phyloP scores from a whole-genome alignment of 2,888 invertebrate species.

The Epiperipatus broadwayi region DNA sequence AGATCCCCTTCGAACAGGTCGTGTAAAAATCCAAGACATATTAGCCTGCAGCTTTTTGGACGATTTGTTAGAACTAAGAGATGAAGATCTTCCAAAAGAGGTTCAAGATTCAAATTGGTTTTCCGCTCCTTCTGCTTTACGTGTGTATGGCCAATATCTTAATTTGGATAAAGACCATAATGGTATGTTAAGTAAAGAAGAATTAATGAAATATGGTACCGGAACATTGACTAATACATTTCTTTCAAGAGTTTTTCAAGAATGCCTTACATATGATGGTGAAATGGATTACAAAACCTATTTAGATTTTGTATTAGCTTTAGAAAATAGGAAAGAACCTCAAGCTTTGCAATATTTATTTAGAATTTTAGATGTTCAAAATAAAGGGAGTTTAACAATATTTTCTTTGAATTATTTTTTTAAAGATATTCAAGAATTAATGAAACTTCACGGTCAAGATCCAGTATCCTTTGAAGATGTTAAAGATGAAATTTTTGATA shows the following conservation, averaged over 20 bases:
- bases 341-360: conserved; percentile 79
- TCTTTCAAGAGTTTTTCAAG: conserved; percentile 78
- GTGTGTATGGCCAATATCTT: conserved; percentile 81
- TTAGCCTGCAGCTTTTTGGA: conserved; percentile 76
- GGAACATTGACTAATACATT: conserved; percentile 78
- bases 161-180: conserved; percentile 84
- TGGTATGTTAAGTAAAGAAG: conserved; percentile 79
- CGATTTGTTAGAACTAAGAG: conserved; percentile 67
- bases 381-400: conserved; percentile 64
- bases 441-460: conserved; percentile 68
- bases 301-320: conserved; percentile 73
- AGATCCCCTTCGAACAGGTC: conserved; percentile 66
- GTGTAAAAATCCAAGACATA: conserved; percentile 74
- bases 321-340: conserved; percentile 77
- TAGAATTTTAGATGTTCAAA: conserved; percentile 69
- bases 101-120: conserved; percentile 76
- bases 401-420: conserved; percentile 85
- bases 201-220: conserved; percentile 69
- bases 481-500: conserved; percentile 92
- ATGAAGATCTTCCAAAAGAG: conserved; percentile 62
- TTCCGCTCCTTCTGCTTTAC: conserved; percentile 63
- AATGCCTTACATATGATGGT: conserved; percentile 70
- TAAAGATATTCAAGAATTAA: conserved; percentile 76
- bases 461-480: conserved; percentile 79
- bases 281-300: conserved; percentile 96